Base-by-base conservation (phyloP, 2,888 invertebrate genomes). In the Piscicola geometra region DNA sequence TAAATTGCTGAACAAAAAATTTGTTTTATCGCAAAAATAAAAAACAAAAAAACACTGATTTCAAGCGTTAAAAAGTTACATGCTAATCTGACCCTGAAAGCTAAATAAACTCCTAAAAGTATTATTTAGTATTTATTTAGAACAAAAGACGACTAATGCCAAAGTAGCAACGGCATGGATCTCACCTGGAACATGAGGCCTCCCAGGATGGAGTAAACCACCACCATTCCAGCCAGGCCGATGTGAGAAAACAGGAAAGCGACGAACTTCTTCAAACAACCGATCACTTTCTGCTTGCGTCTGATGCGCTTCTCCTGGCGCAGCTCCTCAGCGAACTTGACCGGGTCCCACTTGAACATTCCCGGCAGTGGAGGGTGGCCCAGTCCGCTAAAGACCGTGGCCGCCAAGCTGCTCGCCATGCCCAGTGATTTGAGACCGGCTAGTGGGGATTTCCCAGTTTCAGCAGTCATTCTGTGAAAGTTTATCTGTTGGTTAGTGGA, bases 211-310 rank as follows among this genome's bases (percentile, higher is more conserved):
- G 92, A 93, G 85, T 94, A 94, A 64, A 91, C 91, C 56, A 95
- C 92, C 77, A 98, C 96, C 76, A 97, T 77, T 32, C 75, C 79
- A 1, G 81, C 95, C 71, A 79, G 71, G 3, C 97, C 97, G 71
- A 98, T 92, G 88, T 98, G 97, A 85, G 95, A 95, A 88, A 97
- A 95, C 87, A 96, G 90, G 87, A 96, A 97, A 50, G 96, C 94
- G 78, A 93, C 90, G 84, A 94, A 90, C 81, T 90, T 83, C 78
- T 86, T 85, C 78, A 86, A 85, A 80, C 84, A 87, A 69, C 81
- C 81, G 35, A 83, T 78, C 21, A 83, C 82, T 69, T 83, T 68
- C 75, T 78, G 76, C 28, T 73, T 73, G 15, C 73, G 28, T n/a
- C 73, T 33, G 28, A 73, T 1, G 25, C 73, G 35, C 81, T 80